A percentile compares a stretch with the other conserved stretches of the same genome.
Conservation (phyloP, 2,888 invertebrate genomes). For the Melanotus villosus region DNA sequence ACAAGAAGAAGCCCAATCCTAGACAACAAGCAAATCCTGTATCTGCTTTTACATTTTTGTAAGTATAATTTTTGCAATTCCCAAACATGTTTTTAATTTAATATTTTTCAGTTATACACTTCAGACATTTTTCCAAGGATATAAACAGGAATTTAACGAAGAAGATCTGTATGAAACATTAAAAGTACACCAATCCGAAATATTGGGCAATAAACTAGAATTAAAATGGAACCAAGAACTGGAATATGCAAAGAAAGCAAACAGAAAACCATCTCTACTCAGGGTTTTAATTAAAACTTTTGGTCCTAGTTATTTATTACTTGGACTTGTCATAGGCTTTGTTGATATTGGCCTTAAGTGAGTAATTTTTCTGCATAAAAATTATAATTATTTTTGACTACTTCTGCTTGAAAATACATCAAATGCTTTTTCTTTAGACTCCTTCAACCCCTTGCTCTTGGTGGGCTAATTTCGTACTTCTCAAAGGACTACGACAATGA, state of each 20-base stretch:
- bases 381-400: no score
- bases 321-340: constrained; percentile 70
- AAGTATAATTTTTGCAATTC: neutral
- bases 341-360: constrained; percentile 27
- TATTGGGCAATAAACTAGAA: constrained; percentile 76
- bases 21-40: constrained; percentile 77
- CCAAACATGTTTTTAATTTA: neutral
- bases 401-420: no score
- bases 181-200: constrained; percentile 77
- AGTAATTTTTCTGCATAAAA: no score
- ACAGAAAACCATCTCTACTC: constrained; percentile 73
- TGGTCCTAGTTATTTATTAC: constrained; percentile 73
- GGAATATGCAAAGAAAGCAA: constrained; percentile 62
- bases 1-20: constrained; percentile 54
- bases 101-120: constrained; percentile 75
- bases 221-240: constrained; percentile 76
- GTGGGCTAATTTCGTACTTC: constrained; percentile 76
- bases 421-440: no score
- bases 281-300: constrained; percentile 75
- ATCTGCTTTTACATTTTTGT: constrained; percentile 71
- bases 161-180: constrained; percentile 78
- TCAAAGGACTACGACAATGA: constrained; percentile 54
- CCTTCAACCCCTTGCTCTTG: constrained; percentile 72
- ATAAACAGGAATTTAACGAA: constrained; percentile 76
- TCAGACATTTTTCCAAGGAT: constrained; percentile 79